phyloP scores from a whole-genome alignment of 2,797 vertebrate genomes.

The Lagodon rhomboides region DNA sequence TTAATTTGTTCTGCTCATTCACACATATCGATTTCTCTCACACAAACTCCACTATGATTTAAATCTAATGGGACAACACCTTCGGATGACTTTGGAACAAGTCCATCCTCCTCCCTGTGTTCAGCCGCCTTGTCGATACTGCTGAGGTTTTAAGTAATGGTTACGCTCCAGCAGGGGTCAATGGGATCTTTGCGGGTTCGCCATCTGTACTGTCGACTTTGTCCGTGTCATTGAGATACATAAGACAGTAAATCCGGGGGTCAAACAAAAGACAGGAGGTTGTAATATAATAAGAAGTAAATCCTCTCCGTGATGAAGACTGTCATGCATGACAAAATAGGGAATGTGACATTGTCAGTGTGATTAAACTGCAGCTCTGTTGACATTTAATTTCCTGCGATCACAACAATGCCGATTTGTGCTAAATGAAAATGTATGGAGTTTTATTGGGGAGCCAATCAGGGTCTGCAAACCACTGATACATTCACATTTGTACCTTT shows the following conservation, averaged over 20 bases:
- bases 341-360: conserved; percentile 59
- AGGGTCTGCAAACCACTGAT: neutral
- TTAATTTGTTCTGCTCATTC: conserved; percentile 52
- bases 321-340: conserved; percentile 50
- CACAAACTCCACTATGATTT: conserved; percentile 45
- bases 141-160: conserved; percentile 57
- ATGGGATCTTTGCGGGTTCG: conserved; percentile 55
- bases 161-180: conserved; percentile 57
- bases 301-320: conserved; percentile 49
- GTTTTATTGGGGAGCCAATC: conserved; percentile 34
- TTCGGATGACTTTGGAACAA: conserved; percentile 68
- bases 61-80: conserved; percentile 50
- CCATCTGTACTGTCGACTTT: conserved; percentile 56
- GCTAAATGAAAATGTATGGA: conserved; percentile 5
- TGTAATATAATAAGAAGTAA: conserved; percentile 44
- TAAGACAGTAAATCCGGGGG: conserved; percentile 55
- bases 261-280: conserved; percentile 45
- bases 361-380: conserved; percentile 47
- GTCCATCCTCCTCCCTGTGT: conserved; percentile 45
- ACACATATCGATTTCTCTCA: conserved; percentile 53
- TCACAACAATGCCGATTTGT: too few species aligned
- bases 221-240: conserved; percentile 49
- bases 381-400: conserved; percentile 65
- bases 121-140: conserved; percentile 40
- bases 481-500: too few species aligned